A percentile compares a stretch with the other conserved stretches of the same genome.
Conservation (phyloP, 1,140 invertebrate genomes). For the Hirudo medicinalis region DNA sequence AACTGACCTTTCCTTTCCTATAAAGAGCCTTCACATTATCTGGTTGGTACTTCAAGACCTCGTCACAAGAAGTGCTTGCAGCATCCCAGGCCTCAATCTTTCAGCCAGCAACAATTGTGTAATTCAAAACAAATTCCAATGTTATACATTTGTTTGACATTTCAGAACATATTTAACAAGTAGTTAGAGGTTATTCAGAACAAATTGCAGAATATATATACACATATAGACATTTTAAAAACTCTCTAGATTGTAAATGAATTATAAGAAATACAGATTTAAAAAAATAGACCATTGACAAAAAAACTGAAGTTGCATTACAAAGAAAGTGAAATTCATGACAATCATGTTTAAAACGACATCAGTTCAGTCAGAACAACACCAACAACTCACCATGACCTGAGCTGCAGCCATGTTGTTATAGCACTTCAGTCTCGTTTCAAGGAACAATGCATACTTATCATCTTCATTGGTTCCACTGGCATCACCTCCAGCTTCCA, state of each 20-base stretch:
- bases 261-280: no score
- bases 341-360: no score
- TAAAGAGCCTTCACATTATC: conserved; percentile 76
- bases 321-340: no score
- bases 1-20: conserved; percentile 59
- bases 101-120: not conserved
- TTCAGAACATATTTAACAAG: not conserved
- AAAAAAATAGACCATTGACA: no score
- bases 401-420: conserved; percentile 82
- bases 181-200: not conserved
- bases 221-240: not conserved
- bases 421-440: conserved; percentile 64
- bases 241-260: no score
- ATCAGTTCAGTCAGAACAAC: no score
- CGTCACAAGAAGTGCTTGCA: conserved; percentile 62
- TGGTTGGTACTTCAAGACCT: conserved; percentile 65
- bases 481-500: not conserved
- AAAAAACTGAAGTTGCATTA: no score
- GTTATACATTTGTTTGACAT: not conserved
- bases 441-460: conserved; percentile 37
- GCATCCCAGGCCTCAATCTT: conserved; percentile 59
- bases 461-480: not conserved
- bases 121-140: not conserved
- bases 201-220: not conserved
- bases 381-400: conserved; percentile 49